Evolutionary conservation across 2,113 vertebrate genomes (phyloP), one percentile per base, ranked within the genome.

Genomic region (Oncorhynchus keta): DNA sequence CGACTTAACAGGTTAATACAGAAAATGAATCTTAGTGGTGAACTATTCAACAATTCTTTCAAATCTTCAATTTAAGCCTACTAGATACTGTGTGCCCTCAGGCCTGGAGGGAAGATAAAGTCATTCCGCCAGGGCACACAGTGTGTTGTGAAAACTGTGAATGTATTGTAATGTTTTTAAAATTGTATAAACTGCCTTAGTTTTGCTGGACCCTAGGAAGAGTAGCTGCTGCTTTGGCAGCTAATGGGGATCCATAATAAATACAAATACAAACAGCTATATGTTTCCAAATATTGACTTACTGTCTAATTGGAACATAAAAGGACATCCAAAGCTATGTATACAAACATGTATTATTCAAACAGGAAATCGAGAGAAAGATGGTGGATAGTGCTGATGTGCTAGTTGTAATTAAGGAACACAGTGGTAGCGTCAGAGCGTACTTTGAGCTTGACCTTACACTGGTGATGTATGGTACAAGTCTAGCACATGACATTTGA

Each of bases 391-490:
- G 14, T 55, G 79, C 4, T 32, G 24, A 68, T 8, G 80, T 88
- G 14, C 14, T 55, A 55, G 76, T 62, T 70, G 80, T 89, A 91
- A 92, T 94, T 93, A 93, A 83, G 81, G 71, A 85, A 77, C 80
- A 81, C 77, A 82, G 69, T 85, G 85, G 77, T 79, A 84, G 48
- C 48, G 65, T 79, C 68, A 79, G 39, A 45, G 11, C 16, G 6
- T 66, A 72, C 82, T 86, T 81, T 81, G 87, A 75, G 81, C 79
- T 80, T 91, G 90, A 93, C 91, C 91, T 90, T 84, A 88, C 79
- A 6, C 68, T 48, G 86, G 76, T 93, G 90, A 93, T 93, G 78
- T 90, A 93, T 92, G 91, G 85, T 45, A 65, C 75, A 12, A 83
- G 83, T 81, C 77, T 81, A 77, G 74, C 76, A 79, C 80, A 76